phyloP scores from a whole-genome alignment of 2,888 invertebrate genomes.

The Monoplex corrugatus region DNA sequence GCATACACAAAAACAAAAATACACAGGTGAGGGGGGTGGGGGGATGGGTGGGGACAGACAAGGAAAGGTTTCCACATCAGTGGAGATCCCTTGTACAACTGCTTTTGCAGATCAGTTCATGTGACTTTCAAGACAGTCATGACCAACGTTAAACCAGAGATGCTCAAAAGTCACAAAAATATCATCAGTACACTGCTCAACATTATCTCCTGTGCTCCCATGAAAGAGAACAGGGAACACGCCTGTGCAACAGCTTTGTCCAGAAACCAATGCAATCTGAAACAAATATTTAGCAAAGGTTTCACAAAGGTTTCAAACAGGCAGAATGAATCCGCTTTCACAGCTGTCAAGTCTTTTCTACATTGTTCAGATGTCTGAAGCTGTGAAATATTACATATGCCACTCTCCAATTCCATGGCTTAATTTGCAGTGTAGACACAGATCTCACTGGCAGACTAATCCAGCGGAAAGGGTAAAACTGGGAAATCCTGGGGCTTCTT shows the following conservation, averaged over 20 bases:
- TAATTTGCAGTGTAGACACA: neutral
- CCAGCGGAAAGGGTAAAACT: neutral
- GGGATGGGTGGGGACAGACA: neutral
- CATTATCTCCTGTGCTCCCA: neutral
- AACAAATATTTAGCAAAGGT: too few species aligned
- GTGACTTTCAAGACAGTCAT: too few species aligned
- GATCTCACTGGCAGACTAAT: neutral
- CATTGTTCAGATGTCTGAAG: too few species aligned
- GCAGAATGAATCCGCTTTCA: too few species aligned
- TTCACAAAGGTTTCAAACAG: too few species aligned
- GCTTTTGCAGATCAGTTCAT: neutral
- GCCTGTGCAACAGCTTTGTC: neutral
- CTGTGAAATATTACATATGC: too few species aligned
- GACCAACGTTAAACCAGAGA: too few species aligned
- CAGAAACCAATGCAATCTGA: neutral
- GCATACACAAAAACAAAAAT: neutral
- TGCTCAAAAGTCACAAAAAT: too few species aligned
- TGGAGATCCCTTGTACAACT: too few species aligned
- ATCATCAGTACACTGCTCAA: neutral
- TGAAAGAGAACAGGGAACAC: too few species aligned
- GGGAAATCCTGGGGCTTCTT: neutral
- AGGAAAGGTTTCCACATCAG: neutral
- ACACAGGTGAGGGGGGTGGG: neutral
- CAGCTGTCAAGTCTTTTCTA: too few species aligned
- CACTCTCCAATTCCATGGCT: neutral